Base-by-base conservation (phyloP, 2,888 invertebrate species). In the Chaetoderma sp. region DNA sequence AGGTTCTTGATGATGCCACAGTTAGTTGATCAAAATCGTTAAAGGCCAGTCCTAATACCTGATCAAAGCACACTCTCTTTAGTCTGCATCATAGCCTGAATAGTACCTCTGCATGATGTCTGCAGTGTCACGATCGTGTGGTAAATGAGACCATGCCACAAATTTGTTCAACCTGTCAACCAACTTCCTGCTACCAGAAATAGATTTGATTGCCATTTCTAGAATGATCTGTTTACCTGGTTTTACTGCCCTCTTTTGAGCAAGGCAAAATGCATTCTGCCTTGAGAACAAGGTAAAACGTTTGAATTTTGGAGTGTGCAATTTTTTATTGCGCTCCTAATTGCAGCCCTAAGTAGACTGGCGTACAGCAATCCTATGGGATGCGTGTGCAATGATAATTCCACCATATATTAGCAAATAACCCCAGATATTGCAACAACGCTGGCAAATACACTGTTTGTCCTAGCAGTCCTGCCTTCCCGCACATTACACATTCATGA, bases 11-110 rank as follows among this genome's bases (percentile, higher is more conserved):
- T 13, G 63, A 30, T n/a, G 61, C 63, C 21, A 52, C 30, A 13
- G 61, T 63, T 21, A 65, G 21, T 39, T 65, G 36, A 36, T 65
- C 65, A 33, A 33, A 65, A 63, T 65, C 63, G 50, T 65, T 60
- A 54, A 65, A 65, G 18, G 65, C 65, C 28, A 63, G 10, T 36
- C 57, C 57, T 44, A 57, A 42, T 6, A 39, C 13, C 18, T 8
- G 6, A 21, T 27, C 28, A 27, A 4, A n/a, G 30, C 25, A 13
- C 25, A 49, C 32, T 13, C 42, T 59, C n/a, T 59, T 50, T 47
- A 59, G 58, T 10, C 13, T 27, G 16, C 33, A 32, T 16, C 36
- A 36, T 45, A 49, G 18, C 42, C 25, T 49, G 58, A 25, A 59
- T 42, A n/a, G 47, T 39, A 16, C 21, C 33, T 30, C 30, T 49